Evolutionary conservation across 2,888 invertebrate species (phyloP), one percentile per base, ranked within the genome.

Genomic region (Phlogophora meticulosa): DNA sequence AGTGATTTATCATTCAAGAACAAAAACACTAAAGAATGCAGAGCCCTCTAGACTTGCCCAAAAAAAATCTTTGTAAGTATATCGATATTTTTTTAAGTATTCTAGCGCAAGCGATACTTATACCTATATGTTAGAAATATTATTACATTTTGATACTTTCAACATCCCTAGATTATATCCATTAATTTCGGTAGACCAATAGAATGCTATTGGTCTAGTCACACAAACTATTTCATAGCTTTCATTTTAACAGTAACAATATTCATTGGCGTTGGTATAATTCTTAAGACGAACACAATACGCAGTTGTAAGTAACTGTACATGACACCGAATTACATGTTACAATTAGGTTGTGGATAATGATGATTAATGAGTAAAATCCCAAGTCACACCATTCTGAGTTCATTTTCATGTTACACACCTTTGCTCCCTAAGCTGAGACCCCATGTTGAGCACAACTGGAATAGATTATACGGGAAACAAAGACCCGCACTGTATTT

Each of bases 381-480:
- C 10, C n/a, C 4, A 49, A 65, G 65, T 73, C 36, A 64, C 73
- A 65, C 68, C 65, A 73, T 73, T 65, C 43, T 13, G 24, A 10
- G 65, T 49, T 49, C 43, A n/a, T 49, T 72, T 15, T 13, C 13
- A 48, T 34, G 38, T 10, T 46, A 40, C 38, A n/a, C 24, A 40
- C 13, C 11, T 40, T 15, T 10, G 36, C 17, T 72, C 17, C 3
- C 11, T 36, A 36, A 45, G 20, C 22, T 7, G 17, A 20, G 43
- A 24, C 45, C 20, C 40, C 45, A 51, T 45, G 60, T 76, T 72
- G 48, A 45, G 49, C 20, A 32, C 34, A 42, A 0, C 56, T 72
- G 55, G 56, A 71, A 52, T 76, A 76, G 72, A 72, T 76, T 70
- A 76, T 32, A 28, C 5, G 24, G 20, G 42, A 71, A 76, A 72